A percentile compares a stretch with the other conserved stretches of the same genome.
Evolutionary conservation across 2,797 vertebrate genomes (phyloP).

Genomic region (Epinephelus coioides): DNA sequence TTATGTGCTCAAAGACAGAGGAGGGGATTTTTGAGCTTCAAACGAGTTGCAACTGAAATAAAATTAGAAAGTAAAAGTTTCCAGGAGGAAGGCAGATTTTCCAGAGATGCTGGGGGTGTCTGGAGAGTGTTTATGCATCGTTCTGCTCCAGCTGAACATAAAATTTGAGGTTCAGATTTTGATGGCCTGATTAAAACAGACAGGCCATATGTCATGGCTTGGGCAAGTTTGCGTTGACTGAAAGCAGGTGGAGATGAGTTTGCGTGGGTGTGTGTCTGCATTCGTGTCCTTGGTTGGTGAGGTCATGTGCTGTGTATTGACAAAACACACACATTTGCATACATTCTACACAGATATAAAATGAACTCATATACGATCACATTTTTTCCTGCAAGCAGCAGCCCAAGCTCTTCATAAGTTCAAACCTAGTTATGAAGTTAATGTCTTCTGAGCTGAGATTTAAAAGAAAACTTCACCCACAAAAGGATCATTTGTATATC

Average conservation of each 20-base stretch:
- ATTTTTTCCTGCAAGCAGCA: neutral
- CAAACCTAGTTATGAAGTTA: neutral
- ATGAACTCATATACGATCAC: neutral
- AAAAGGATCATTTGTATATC: too few relatives aligned
- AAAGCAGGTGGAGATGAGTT: constrained; percentile 12
- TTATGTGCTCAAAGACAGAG: constrained; percentile 16
- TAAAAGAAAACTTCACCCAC: too few relatives aligned
- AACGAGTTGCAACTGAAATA: constrained; percentile 20
- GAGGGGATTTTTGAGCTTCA: constrained; percentile 37
- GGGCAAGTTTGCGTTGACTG: constrained; percentile 36
- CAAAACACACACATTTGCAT: constrained; percentile 26
- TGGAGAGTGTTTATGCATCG: constrained; percentile 60
- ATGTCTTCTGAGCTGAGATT: neutral
- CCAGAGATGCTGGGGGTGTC: constrained; percentile 45
- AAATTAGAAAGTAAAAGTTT: constrained; percentile 56
- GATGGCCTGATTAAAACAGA: constrained; percentile 62
- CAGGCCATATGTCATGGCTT: constrained; percentile 64
- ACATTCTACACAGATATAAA: neutral
- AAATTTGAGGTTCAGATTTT: constrained; percentile 56
- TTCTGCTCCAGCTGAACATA: constrained; percentile 62
- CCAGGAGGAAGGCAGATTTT: constrained; percentile 49
- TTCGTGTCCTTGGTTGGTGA: constrained; percentile 14
- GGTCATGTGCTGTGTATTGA: constrained; percentile 1
- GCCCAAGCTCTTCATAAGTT: neutral
- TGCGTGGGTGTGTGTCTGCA: constrained; percentile 13